Conservation (phyloP, 2,797 vertebrate genomes). For the Alexandromys oeconomus region DNA sequence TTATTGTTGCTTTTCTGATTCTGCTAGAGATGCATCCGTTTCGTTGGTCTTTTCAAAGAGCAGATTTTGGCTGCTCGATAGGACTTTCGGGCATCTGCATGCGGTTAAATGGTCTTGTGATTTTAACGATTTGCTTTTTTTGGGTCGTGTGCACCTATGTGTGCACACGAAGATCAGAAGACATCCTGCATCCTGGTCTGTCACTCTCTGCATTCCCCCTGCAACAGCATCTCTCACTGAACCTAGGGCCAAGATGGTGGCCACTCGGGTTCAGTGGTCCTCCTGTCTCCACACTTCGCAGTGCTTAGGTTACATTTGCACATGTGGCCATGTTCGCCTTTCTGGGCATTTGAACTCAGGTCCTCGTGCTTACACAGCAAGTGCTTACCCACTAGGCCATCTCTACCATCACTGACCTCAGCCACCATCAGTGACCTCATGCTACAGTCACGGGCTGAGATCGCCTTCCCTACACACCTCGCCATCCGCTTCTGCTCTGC, state of each 20-base stretch:
- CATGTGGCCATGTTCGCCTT: not conserved
- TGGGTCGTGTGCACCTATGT: too few species aligned
- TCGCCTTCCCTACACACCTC: not conserved
- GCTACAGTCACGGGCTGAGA: not conserved
- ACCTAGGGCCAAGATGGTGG: too few species aligned
- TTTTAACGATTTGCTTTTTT: not conserved
- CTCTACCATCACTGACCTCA: not conserved
- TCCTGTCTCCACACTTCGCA: too few species aligned
- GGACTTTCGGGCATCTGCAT: not conserved
- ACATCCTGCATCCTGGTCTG: not conserved
- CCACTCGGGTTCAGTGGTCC: too few species aligned
- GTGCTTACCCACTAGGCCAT: too few species aligned
- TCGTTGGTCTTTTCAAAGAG: not conserved
- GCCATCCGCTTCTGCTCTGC: not conserved
- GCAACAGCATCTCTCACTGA: not conserved
- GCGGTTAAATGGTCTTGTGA: not conserved
- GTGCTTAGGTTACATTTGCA: not conserved
- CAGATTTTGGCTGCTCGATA: not conserved
- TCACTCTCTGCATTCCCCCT: not conserved
- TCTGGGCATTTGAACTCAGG: not conserved
- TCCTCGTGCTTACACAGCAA: not conserved
- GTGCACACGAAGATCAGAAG: not conserved
- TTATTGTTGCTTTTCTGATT: not conserved
- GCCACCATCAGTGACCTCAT: not conserved
- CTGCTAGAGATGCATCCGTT: too few species aligned